Evolutionary conservation across 2,888 invertebrate species (phyloP), one percentile per base, ranked within the genome.

Genomic region (Falcaria lacertinaria): DNA sequence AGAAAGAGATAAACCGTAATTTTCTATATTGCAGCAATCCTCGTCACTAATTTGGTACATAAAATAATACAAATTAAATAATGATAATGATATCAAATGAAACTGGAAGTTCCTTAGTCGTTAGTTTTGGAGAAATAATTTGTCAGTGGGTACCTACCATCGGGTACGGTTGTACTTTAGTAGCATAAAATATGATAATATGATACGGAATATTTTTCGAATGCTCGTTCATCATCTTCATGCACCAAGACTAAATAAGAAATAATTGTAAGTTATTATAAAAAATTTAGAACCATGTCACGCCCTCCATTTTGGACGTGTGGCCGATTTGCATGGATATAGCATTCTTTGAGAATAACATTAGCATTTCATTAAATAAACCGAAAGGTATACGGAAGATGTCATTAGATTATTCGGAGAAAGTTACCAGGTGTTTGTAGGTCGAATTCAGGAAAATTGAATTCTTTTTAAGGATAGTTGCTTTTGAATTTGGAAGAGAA

Each of bases 271-370:
- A 3, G 28, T 7, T 28, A 7, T n/a, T 6, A 36, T 13, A 36
- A 36, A 36, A 53, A 52, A 43, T 46, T 50, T 42, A 45, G 42
- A 53, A 52, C 46, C 60, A 49, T 50, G 52, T 63, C 57, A 55
- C 54, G 50, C 43, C 48, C 43, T 17, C 36, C 36, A 40, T 42
- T 43, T 48, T 43, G 42, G 50, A 42, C 54, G 51, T 60, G 58
- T 60, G 55, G 52, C 51, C 44, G 54, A 65, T 68, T 68, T 68
- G 54, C 69, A 68, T 68, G 57, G 56, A 61, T 60, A 61, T 60
- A 50, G 60, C 52, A 51, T 60, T 58, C 54, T 57, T 58, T 42
- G 45, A 39, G 54, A 52, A 55, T 55, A 41, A 48, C 44, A 62
- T 62, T 62, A 59, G 42, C 54, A 56, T 56, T 48, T 48, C 47